These are phyloP conservation scores for Zelostemma sp. DNA, from an alignment of 1,140 invertebrate genomes.

Conservation along the genomic window DNA sequence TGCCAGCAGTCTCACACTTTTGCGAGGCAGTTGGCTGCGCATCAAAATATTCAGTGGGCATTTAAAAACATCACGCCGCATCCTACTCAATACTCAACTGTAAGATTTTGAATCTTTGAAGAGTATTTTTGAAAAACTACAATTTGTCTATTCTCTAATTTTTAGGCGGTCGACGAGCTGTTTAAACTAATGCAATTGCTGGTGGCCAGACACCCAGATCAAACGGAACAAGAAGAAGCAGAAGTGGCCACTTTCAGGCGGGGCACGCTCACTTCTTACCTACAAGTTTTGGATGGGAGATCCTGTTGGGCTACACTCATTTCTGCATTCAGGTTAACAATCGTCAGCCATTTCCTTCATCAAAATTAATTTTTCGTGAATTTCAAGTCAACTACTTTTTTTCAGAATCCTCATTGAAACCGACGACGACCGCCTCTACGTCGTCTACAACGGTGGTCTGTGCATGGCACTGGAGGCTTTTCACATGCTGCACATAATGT, in stretches of 20 bases:
- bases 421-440: conserved; percentile 88
- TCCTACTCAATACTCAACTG: conserved; percentile 89
- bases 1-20: conserved; percentile 89
- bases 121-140: not conserved
- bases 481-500: conserved; percentile 92
- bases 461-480: conserved; percentile 91
- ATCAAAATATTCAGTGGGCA: conserved; percentile 97
- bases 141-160: no score
- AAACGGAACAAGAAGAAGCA: conserved; percentile 81
- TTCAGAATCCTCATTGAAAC: conserved; percentile 85
- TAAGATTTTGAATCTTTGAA: conserved; percentile 63
- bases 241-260: conserved; percentile 87
- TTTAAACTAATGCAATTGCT: conserved; percentile 91
- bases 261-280: conserved; percentile 86
- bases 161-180: conserved; percentile 88
- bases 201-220: conserved; percentile 81
- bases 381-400: not conserved
- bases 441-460: conserved; percentile 89
- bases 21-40: conserved; percentile 86
- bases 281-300: conserved; percentile 84
- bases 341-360: conserved; percentile 1
- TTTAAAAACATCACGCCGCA: conserved; percentile 96
- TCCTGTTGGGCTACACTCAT: conserved; percentile 92
- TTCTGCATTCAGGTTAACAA: conserved; percentile 76
- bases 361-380: not conserved